Evolutionary conservation across 2,113 vertebrate genomes (phyloP).

Genomic region (Mus spicilegus): DNA sequence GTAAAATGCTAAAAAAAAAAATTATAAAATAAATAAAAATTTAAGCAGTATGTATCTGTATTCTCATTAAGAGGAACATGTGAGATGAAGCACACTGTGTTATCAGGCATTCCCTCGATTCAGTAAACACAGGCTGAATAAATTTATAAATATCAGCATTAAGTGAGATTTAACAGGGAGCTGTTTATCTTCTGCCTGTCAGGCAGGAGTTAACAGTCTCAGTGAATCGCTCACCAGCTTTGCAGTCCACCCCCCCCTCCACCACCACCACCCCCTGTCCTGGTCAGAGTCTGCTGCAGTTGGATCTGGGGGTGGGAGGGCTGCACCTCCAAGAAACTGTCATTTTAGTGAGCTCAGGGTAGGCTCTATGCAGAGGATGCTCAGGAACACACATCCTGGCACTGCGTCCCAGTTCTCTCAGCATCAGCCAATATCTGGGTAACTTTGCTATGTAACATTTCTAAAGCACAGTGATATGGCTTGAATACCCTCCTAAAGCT

Average conservation of each 20-base stretch:
- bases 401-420: neutral
- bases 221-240: slow-evolving; percentile 71
- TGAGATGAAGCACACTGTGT: slow-evolving; percentile 76
- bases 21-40: slow-evolving; percentile 40
- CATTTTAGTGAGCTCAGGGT: too few relatives aligned
- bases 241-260: neutral
- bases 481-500: neutral
- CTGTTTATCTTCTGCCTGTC: slow-evolving; percentile 87
- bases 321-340: neutral
- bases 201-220: slow-evolving; percentile 49
- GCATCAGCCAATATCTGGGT: neutral
- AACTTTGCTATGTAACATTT: neutral
- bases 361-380: too few relatives aligned
- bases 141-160: slow-evolving; percentile 92
- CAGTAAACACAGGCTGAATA: slow-evolving; percentile 89
- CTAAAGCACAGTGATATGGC: neutral
- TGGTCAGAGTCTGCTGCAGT: neutral
- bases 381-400: too few relatives aligned
- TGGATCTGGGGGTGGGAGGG: neutral
- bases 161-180: slow-evolving; percentile 87
- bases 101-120: slow-evolving; percentile 87
- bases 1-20: slow-evolving; percentile 65
- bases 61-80: slow-evolving; percentile 80
- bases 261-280: neutral
- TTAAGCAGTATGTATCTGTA: slow-evolving; percentile 66